Percentiles rank a stretch among this genome's conserved stretches.
Evolutionary conservation across 2,113 vertebrate genomes (phyloP).

Genomic region (mouse (Mus musculus)): GRCm39 chr8:56792501-56793000

Average conservation of each 20-base stretch:
- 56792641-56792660: slow-evolving; percentile 30
- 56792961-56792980: slow-evolving; percentile 21
- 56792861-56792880: background rate
- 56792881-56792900: background rate
- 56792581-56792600: slow-evolving; percentile 11
- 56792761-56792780: background rate
- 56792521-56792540: background rate
- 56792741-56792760: background rate
- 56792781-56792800: background rate
- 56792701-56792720: background rate
- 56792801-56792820: background rate
- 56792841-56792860: slow-evolving; percentile 1
- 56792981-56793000: background rate
- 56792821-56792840: background rate
- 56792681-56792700: background rate
- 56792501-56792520: background rate
- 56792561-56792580: background rate
- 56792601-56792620: background rate
- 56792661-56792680: background rate
- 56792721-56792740: slow-evolving; percentile 23
- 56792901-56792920: background rate
- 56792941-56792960: slow-evolving; percentile 16
- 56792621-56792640: slow-evolving; percentile 22
- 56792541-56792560: background rate
- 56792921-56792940: background rate